Evolutionary conservation across 2,797 vertebrate genomes (phyloP), one percentile per base, ranked within the genome.

Genomic region (Ibycter americanus): DNA sequence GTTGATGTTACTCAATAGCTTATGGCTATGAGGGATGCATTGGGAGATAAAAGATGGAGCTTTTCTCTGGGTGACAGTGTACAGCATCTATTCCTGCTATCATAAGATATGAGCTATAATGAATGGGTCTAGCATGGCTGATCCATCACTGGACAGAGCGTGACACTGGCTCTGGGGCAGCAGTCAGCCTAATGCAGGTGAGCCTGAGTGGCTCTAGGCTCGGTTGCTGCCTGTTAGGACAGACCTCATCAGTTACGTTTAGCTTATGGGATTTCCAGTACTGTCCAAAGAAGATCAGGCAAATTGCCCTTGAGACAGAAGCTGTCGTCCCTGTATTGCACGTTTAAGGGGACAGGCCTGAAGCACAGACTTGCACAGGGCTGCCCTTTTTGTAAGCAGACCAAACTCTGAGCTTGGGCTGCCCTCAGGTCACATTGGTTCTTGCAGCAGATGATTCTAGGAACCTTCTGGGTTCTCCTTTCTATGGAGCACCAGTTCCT

Each of bases 1-100:
- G n/a, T 42, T 93, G 65, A 77, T 76, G 56, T 82, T 86, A 88
- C 73, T 95, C 91, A 80, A 3, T 34, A 82, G 88, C 91, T 94
- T 78, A 52, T 91, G 82, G 89, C 66, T 65, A 9, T 34, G 81
- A 87, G 72, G 85, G 89, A 80, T 91, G 85, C 31, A 54, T 0
- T 16, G 38, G 32, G 68, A 95, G 94, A 83, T 58, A 94, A 93
- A 94, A 87, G 84, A 56, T 23, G 9, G 63, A 58, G 51, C 78
- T 97, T 95, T 92, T 54, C 72, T 95, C 67, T 62, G 27, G 4
- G 27, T 92, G 83, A 73, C 66, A 77, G 36, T 5, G 25, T 10
- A 8, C 77, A 83, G 91, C 42, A 80, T 70, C 77, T 82, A 29
- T 65, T 96, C 36, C 67, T 66, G 83, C 76, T 93, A 14, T 84